A percentile compares a stretch with the other conserved stretches of the same genome.
Evolutionary conservation across 2,888 invertebrate genomes (phyloP).

Genomic region (Xylota sylvarum): DNA sequence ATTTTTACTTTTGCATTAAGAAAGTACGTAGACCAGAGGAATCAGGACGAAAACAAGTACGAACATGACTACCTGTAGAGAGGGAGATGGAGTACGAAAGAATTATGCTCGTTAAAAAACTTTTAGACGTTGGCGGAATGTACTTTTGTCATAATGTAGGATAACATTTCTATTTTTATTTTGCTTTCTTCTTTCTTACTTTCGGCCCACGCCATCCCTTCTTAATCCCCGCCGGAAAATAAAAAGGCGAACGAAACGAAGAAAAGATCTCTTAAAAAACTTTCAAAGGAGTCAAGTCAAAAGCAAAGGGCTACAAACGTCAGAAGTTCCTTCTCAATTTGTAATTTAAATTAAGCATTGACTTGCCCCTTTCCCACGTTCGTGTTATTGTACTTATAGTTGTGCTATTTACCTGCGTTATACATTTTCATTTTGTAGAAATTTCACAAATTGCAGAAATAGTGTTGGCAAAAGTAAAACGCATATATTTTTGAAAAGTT

Average conservation of each 20-base stretch:
- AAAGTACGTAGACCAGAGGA: constrained; percentile 1
- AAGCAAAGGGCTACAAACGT: constrained; percentile 31
- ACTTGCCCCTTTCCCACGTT: constrained; percentile 4
- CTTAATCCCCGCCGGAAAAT: no score
- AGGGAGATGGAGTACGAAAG: constrained; percentile 14
- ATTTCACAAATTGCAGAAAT: constrained; percentile 5
- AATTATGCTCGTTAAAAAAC: constrained; percentile 57
- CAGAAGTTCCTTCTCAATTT: constrained; percentile 30
- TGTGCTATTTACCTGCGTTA: neutral
- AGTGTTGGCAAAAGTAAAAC: constrained; percentile 9
- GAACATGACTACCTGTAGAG: constrained; percentile 11
- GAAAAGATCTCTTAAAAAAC: constrained; percentile 4
- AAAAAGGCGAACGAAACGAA: constrained; percentile 5
- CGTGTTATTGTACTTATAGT: neutral
- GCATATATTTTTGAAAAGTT: constrained; percentile 1
- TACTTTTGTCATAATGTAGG: constrained; percentile 54
- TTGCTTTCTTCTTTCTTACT: constrained; percentile 13
- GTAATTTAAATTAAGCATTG: constrained; percentile 48
- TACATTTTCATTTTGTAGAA: neutral
- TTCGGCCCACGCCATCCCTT: neutral
- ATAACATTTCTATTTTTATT: constrained; percentile 46
- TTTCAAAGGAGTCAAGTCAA: constrained; percentile 10
- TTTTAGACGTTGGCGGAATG: constrained; percentile 41
- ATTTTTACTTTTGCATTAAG: constrained; percentile 43
- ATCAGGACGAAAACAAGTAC: neutral